A percentile compares a stretch with the other conserved stretches of the same genome.
Conservation (phyloP, 2,888 invertebrate species). For the Branchipolynoe longqiensis region DNA sequence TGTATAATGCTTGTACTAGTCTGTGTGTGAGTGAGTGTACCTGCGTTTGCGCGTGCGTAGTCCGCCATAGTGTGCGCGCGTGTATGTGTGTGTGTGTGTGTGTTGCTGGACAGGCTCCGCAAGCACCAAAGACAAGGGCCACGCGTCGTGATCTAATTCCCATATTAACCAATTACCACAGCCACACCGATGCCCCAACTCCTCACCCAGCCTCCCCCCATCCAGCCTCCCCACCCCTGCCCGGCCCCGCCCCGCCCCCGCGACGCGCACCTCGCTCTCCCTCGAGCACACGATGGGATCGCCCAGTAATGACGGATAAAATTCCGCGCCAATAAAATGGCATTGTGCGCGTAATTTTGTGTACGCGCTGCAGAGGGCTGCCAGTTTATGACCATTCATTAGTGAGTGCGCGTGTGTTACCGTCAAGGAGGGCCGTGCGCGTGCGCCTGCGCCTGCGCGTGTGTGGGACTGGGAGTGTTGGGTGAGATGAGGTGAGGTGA, state of each 20-base stretch:
- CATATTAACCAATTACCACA: slow-evolving; percentile 43
- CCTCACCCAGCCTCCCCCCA: neutral
- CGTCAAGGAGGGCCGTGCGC: too few species aligned
- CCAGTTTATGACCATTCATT: slow-evolving; percentile 4
- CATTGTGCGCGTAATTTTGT: slow-evolving; percentile 4
- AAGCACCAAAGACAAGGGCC: neutral
- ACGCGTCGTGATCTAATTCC: slow-evolving; percentile 27
- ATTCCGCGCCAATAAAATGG: slow-evolving; percentile 24
- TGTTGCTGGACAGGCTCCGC: too few species aligned
- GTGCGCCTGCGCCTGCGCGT: too few species aligned
- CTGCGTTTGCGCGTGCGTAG: slow-evolving; percentile 20
- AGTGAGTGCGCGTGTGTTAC: too few species aligned
- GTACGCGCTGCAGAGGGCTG: neutral
- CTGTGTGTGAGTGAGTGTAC: neutral
- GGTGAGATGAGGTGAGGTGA: too few species aligned
- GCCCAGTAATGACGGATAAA: slow-evolving; percentile 7
- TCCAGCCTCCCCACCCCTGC: neutral
- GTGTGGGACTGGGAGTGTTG: too few species aligned
- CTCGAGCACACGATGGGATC: neutral
- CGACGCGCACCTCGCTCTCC: neutral
- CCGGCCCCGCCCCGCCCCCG: neutral
- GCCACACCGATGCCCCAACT: neutral
- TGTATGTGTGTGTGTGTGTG: too few species aligned
- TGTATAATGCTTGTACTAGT: neutral
- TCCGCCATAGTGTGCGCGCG: neutral